Evolutionary conservation across 2,888 invertebrate species (phyloP), one percentile per base, ranked within the genome.

Genomic region (Eristalis pertinax): DNA sequence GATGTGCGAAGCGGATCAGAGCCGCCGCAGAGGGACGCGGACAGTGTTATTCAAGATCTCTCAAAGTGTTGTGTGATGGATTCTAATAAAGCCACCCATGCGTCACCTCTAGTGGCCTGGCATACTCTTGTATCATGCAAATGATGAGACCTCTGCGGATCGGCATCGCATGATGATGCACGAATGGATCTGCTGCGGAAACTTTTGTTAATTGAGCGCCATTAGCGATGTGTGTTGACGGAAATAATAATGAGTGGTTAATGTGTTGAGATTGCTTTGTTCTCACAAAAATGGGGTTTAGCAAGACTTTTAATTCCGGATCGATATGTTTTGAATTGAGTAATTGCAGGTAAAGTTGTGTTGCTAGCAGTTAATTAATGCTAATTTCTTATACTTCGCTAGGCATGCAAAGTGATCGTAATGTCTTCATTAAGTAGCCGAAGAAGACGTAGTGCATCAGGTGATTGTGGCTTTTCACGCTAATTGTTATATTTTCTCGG

Each of bases 21-120:
- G 26, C 4, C 4, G 56, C 2, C 15, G 24, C 26, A 19, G 19
- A 4, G 13, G 1, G 56, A 1, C 8, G 24, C 19, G 19, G 19
- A 13, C 13, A 2, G 26, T 26, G 62, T 83, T 78, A 83, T 86
- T 83, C 75, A 70, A 86, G 83, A 86, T 78, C 83, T 78, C 67
- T 78, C 24, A 73, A 74, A 83, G 69, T 56, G 58, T 58, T 62
- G 26, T 50, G 65, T 77, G 70, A 79, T 68, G 78, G 74, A 15
- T 50, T n/a, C 74, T 67, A 38, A 86, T 86, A 70, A 77, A 86
- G 67, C 70, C 62, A 86, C 60, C 86, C 74, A 83, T 86, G 83
- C 83, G 67, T 79, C 70, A 63, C 60, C 67, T 69, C 64, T 63
- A 81, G 64, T 69, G 74, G 60, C 41, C 74, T 69, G 64, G 26